These are phyloP conservation scores for Microtus pennsylvanicus DNA, from an alignment of 2,113 vertebrate genomes.

Conservation along the genomic window DNA sequence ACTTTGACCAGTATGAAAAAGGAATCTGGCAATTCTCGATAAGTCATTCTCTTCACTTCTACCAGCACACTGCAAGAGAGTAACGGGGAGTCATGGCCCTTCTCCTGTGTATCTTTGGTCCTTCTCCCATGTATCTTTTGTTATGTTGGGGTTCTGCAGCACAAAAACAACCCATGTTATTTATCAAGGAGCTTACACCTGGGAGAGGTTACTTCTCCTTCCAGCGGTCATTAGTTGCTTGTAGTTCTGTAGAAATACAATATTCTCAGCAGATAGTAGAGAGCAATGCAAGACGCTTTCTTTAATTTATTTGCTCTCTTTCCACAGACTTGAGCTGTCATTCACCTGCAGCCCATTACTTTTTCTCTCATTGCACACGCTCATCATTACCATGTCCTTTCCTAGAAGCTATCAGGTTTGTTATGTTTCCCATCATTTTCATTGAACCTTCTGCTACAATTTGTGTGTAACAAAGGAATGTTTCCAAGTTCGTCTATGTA, in stretches of 20 bases:
- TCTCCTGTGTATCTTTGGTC: not conserved
- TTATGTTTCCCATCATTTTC: too few relatives aligned
- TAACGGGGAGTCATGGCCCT: not conserved
- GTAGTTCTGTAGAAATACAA: not conserved
- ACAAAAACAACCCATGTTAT: not conserved
- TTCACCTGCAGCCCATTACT: not conserved
- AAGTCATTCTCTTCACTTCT: not conserved
- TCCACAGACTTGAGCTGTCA: not conserved
- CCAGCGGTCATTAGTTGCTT: not conserved
- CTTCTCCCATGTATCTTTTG: not conserved
- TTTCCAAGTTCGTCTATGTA: not conserved
- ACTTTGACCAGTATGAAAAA: not conserved
- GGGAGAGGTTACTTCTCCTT: not conserved
- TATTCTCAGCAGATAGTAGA: not conserved
- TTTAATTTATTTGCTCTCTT: not conserved
- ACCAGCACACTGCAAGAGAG: not conserved
- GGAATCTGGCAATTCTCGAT: not conserved
- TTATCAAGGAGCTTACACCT: not conserved
- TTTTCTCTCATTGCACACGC: not conserved
- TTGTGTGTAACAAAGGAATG: not conserved
- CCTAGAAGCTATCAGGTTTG: not conserved
- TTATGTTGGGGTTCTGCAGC: not conserved
- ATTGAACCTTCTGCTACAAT: not conserved
- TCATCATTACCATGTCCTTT: not conserved
- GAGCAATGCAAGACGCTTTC: not conserved